These are phyloP conservation scores for Oscheius sp. DNA, from an alignment of 2,888 invertebrate genomes.

Conservation along the genomic window DNA sequence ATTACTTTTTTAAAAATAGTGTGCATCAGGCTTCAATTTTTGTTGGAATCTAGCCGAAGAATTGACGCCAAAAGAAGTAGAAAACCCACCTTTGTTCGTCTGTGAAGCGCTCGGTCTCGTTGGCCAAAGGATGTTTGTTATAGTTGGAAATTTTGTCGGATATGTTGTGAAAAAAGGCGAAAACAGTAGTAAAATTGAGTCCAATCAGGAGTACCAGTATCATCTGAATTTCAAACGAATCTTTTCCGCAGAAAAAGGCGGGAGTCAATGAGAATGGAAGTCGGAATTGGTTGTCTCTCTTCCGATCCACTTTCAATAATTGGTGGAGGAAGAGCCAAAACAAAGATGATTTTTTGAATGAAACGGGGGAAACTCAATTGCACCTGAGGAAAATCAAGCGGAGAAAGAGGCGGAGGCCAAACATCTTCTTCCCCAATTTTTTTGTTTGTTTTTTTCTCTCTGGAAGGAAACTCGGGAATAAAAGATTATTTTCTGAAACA, in stretches of 20 bases:
- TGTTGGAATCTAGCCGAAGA: too few species aligned
- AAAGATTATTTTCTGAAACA: too few species aligned
- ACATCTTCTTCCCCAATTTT: too few species aligned
- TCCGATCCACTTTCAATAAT: not conserved
- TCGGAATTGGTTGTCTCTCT: too few species aligned
- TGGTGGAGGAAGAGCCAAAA: too few species aligned
- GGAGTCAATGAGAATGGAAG: not conserved
- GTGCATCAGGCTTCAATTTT: too few species aligned
- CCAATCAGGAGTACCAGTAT: not conserved
- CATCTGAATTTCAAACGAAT: not conserved
- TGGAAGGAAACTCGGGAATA: too few species aligned
- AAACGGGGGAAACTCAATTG: conserved; percentile 5
- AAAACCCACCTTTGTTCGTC: conserved; percentile 20
- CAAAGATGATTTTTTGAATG: not conserved
- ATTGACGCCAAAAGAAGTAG: too few species aligned
- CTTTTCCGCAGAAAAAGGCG: not conserved
- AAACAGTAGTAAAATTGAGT: not conserved
- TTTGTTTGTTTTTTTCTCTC: too few species aligned
- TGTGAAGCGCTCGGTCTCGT: conserved; percentile 7
- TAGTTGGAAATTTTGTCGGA: conserved; percentile 1
- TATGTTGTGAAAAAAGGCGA: conserved; percentile 18
- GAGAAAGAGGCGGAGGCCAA: too few species aligned
- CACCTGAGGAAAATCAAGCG: not conserved
- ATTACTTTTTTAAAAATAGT: too few species aligned
- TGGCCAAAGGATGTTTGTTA: not conserved